phyloP scores from a whole-genome alignment of 2,113 vertebrate genomes.

The Corythaixoides concolor region DNA sequence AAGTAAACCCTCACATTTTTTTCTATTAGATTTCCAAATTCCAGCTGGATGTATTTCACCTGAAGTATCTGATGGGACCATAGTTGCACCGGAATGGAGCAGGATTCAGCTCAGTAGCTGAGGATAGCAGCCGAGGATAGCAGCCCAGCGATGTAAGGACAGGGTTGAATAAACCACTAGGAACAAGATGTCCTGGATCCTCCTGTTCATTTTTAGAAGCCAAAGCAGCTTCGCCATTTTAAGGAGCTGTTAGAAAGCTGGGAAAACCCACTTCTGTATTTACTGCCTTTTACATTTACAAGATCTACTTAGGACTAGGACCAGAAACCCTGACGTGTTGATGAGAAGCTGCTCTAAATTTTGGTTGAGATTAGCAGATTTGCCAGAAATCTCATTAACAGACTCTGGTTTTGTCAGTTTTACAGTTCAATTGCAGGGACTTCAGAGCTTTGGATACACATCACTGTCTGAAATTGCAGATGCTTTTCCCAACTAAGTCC shows the following conservation, averaged over 20 bases:
- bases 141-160: background rate
- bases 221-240: background rate
- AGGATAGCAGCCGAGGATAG: background rate
- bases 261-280: background rate
- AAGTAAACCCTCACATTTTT: fast-evolving
- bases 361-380: background rate
- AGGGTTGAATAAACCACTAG: background rate
- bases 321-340: background rate
- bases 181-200: background rate
- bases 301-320: background rate
- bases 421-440: background rate
- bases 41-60: background rate
- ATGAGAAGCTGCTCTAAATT: background rate
- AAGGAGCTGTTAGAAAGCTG: background rate
- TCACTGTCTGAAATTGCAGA: background rate
- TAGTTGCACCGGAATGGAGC: background rate
- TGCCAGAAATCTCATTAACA: background rate
- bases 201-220: background rate
- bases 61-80: background rate
- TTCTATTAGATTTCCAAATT: background rate
- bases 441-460: background rate
- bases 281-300: background rate
- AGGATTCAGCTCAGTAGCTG: background rate
- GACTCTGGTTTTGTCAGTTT: background rate
- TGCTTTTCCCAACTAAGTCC: background rate